These are phyloP conservation scores for Metellina segmentata DNA, from an alignment of 2,888 invertebrate genomes.

Conservation along the genomic window DNA sequence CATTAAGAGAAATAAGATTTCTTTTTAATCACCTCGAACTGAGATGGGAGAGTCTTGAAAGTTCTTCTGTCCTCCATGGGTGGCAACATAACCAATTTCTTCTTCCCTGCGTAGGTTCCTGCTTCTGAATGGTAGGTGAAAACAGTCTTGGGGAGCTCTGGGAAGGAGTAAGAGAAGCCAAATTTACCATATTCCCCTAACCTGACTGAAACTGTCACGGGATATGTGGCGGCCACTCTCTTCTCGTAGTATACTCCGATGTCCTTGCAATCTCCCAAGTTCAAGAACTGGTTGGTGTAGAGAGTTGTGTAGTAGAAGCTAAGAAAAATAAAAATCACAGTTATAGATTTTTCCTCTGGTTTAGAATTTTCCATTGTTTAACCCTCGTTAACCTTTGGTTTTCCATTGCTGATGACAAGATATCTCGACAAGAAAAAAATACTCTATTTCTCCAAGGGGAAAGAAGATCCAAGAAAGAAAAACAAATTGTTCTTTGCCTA, in stretches of 20 bases:
- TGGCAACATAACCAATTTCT: background rate
- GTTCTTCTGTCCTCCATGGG: background rate
- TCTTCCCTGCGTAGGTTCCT: conserved; percentile 68
- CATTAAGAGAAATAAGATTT: background rate
- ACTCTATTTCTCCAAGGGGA: no score
- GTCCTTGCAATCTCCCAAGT: conserved; percentile 50
- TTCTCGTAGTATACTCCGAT: conserved; percentile 64
- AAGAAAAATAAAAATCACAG: background rate
- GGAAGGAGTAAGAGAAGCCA: conserved; percentile 22
- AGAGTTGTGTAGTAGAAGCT: conserved; percentile 50
- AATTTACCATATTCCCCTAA: background rate
- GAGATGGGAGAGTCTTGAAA: conserved; percentile 57
- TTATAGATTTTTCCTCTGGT: background rate
- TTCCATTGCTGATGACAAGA: no score
- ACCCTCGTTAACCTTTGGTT: no score
- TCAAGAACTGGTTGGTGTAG: conserved; percentile 34
- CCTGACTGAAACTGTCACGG: background rate
- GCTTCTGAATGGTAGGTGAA: conserved; percentile 46
- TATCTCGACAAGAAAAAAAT: no score
- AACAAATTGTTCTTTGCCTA: no score
- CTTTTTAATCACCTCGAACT: conserved; percentile 42
- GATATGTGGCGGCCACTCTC: conserved; percentile 29
- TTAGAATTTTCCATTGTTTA: background rate
- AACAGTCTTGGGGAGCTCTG: conserved; percentile 42
- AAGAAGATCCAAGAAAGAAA: no score